Base-by-base conservation (phyloP, 2,888 invertebrate genomes). In the Pyrrhia umbra region DNA sequence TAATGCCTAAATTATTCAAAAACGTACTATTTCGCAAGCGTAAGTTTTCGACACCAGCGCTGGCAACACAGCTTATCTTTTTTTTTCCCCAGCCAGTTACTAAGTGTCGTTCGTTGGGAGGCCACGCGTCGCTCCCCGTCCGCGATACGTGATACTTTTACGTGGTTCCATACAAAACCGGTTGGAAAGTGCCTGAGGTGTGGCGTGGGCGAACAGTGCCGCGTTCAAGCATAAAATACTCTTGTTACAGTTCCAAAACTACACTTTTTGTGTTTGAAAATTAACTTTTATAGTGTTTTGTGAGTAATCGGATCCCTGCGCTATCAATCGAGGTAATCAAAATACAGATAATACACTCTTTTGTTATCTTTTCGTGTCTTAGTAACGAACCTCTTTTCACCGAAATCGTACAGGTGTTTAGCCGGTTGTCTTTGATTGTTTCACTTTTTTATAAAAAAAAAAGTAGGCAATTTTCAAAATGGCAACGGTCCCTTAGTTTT, bases 161-260 rank as follows among this genome's bases (percentile, higher is more conserved):
- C 93, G 93, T 88, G 84, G 79, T 85, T 84, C 86, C 85, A 83
- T 88, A 85, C 81, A 80, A 87, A 93, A 92, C 93, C 92, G 93
- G 92, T 92, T 92, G 85, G 91, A 92, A 93, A 93, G 93, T 93
- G 90, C 83, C 81, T 79, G 85, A 93, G 93, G 93, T 92, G 93
- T 90, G 92, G 91, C 91, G 91, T 89, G 88, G 90, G 89, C 88
- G 88, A 83, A 81, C 81, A 87, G 88, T 90, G 89, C 88, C 83
- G 90, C 90, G 86, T 87, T 90, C 89, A 88, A 90, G 88, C 89
- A 87, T 89, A 84, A 88, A 90, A 80, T 80, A 80, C 78, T 76
- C 71, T 76, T 55, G 76, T 78, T 74, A 74, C 64, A 80, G 63
- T 76, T 78, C 62, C 51, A 87, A 85, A 85, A 88, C 86, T 85